Evolutionary conservation across 2,888 invertebrate genomes (phyloP), one percentile per base, ranked within the genome.

Genomic region (Eucera pruinosa): DNA sequence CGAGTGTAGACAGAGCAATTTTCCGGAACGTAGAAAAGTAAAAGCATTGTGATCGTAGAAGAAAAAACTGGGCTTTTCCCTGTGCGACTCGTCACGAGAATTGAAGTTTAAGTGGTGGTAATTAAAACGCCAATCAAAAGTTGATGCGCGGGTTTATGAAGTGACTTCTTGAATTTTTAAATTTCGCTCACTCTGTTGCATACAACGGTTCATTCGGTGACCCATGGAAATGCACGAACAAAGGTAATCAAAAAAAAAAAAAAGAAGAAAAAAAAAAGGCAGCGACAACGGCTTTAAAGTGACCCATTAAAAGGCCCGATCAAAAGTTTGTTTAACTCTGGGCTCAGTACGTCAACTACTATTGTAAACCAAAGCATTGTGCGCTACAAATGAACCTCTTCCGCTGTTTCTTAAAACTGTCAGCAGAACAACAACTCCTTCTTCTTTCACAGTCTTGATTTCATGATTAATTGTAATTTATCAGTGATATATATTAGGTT

Each of bases 81-180:
- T 45, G 20, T 0, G 30, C 13, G 27, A 60, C 13, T 60, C 45
- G 60, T 15, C 45, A 45, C 45, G 60, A 20, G 45, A 30, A 60
- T 45, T 45, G 30, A 45, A 60, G 45, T 45, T 60, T 33, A 60
- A 60, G 30, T 30, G 20, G 60, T 9, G 9, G 45, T 45, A 60
- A 60, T 60, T 43, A 45, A 60, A 60, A 60, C 27, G 20, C 45
- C 30, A 45, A 60, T 60, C 45, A 60, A 45, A 60, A 30, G 30
- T 60, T 33, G 30, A 45, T 45, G 30, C 20, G 6, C n/a, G 20
- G 13, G 11, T 60, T 23, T 7, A 9, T 9, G 20, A 45, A 45
- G 15, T 15, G 45, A 45, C 20, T 60, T 13, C 27, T 33, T 5
- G 45, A 30, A 58, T 45, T 60, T 60, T 60, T 45, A 20, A 45